Evolutionary conservation across 2,888 invertebrate genomes (phyloP).

Genomic region (Lucinisca nassula): DNA sequence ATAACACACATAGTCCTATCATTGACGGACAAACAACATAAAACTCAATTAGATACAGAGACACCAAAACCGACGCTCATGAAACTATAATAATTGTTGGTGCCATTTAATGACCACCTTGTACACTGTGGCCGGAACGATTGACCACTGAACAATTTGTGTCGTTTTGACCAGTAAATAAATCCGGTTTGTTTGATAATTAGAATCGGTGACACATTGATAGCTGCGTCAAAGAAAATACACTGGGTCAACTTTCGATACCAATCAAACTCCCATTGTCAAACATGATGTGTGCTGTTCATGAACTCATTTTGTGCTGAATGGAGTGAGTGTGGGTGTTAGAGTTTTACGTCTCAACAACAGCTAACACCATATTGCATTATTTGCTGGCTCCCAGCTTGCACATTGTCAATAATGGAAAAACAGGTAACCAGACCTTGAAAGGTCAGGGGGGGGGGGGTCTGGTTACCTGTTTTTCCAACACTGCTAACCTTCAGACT

Average conservation of each 20-base stretch:
- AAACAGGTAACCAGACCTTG: no score
- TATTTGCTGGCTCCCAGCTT: no score
- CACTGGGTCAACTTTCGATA: background rate
- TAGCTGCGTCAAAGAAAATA: slow-evolving; percentile 1
- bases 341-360: no score
- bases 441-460: no score
- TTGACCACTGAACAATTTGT: slow-evolving; percentile 23
- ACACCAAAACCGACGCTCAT: slow-evolving; percentile 10
- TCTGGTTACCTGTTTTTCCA: no score
- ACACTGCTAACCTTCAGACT: no score
- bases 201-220: slow-evolving; percentile 6
- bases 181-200: slow-evolving; percentile 8
- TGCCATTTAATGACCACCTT: slow-evolving; percentile 20
- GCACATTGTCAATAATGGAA: no score
- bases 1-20: background rate
- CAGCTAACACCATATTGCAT: no score
- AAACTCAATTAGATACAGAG: background rate
- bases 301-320: no score
- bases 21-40: background rate
- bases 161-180: slow-evolving; percentile 21
- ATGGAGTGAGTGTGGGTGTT: no score
- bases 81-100: slow-evolving; percentile 14
- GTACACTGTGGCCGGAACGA: background rate
- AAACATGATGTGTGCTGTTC: no score
- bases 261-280: background rate